Evolutionary conservation across 2,888 invertebrate species (phyloP).

Genomic region (Panorpa germanica): DNA sequence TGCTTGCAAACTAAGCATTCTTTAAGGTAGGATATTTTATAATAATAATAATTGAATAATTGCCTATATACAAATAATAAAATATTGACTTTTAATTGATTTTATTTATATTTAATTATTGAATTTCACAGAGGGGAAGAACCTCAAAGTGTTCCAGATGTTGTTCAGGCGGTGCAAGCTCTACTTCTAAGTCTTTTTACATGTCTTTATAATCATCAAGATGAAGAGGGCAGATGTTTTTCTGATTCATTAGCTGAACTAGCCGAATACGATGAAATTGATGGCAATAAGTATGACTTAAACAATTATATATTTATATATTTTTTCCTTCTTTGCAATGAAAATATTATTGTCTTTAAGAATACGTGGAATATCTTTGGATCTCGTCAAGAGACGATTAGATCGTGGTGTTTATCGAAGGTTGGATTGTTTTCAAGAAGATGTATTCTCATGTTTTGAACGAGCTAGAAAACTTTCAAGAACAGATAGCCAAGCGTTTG

Average conservation of each 20-base stretch:
- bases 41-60: constrained; percentile 4
- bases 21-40: constrained; percentile 31
- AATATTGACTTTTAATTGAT: constrained; percentile 5
- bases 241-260: constrained; percentile 91
- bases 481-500: constrained; percentile 88
- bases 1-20: constrained; percentile 83
- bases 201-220: constrained; percentile 87
- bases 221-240: constrained; percentile 90
- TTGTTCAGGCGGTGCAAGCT: constrained; percentile 77
- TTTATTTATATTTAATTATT: constrained; percentile 2
- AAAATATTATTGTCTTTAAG: constrained; percentile 23
- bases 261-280: constrained; percentile 67
- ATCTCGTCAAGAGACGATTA: constrained; percentile 80
- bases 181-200: constrained; percentile 81
- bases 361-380: constrained; percentile 69
- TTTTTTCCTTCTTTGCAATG: constrained; percentile 10
- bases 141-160: constrained; percentile 78
- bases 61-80: constrained; percentile 13
- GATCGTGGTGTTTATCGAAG: constrained; percentile 85
- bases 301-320: constrained; percentile 6
- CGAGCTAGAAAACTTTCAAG: constrained; percentile 71
- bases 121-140: constrained; percentile 38
- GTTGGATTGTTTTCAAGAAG: constrained; percentile 89
- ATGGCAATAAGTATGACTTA: constrained; percentile 36
- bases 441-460: constrained; percentile 86